These are phyloP conservation scores for Gonatopus flavifemur DNA, from an alignment of 1,140 invertebrate species.

Conservation along the genomic window DNA sequence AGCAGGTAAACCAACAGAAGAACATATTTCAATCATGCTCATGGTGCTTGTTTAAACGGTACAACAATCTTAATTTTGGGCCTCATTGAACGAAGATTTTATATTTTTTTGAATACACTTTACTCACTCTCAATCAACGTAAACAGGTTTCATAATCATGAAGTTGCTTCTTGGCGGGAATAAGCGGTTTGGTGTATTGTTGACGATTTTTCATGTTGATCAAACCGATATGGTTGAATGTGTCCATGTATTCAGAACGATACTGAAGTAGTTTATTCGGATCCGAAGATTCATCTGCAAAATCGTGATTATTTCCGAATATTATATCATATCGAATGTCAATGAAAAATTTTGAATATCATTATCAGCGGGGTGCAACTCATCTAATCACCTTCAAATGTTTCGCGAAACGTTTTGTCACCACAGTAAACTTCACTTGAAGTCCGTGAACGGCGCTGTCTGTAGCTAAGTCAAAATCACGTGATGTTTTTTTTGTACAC, in stretches of 20 bases:
- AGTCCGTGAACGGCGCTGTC: not conserved
- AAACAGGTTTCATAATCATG: too few species aligned
- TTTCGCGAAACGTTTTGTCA: too few species aligned
- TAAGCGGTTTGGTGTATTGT: constrained; percentile 61
- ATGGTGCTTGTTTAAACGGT: too few species aligned
- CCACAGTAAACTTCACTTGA: not conserved
- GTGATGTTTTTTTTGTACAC: too few species aligned
- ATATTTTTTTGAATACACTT: too few species aligned
- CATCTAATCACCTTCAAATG: too few species aligned
- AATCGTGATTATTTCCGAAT: not conserved
- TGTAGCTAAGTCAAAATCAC: too few species aligned
- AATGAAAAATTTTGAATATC: not conserved
- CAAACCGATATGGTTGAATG: constrained; percentile 60
- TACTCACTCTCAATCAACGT: too few species aligned
- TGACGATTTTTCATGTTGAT: constrained; percentile 63
- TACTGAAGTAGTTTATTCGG: constrained; percentile 60
- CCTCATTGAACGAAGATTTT: too few species aligned
- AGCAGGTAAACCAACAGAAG: too few species aligned
- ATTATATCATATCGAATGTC: not conserved
- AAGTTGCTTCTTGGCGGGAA: constrained; percentile 11
- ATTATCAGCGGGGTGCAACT: not conserved
- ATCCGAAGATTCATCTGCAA: constrained; percentile 29
- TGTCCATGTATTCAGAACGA: constrained; percentile 63
- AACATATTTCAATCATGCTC: too few species aligned
- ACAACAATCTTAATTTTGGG: too few species aligned